These are phyloP conservation scores for Heliocidaris tuberculata DNA, from an alignment of 35 echinoderm and acorn worm genomes.

Conservation along the genomic window DNA sequence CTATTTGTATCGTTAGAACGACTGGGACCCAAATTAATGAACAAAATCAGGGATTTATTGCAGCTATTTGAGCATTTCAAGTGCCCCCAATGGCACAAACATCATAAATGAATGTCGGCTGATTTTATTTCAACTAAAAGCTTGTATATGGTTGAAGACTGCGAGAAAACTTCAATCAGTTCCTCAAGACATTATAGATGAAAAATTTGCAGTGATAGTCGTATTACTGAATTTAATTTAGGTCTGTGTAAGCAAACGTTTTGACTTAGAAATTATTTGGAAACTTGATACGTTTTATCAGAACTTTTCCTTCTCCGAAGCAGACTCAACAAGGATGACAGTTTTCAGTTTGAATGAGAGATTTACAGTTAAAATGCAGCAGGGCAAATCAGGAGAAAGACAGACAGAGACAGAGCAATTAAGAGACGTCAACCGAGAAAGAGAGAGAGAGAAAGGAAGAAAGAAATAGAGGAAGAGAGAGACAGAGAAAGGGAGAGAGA, in stretches of 20 bases:
- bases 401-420: neutral
- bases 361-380: neutral
- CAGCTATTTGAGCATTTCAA: neutral
- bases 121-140: too few relatives aligned
- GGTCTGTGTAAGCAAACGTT: too few relatives aligned
- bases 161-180: too few relatives aligned
- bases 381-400: neutral
- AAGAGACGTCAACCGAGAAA: neutral
- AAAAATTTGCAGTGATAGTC: too few relatives aligned
- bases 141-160: too few relatives aligned
- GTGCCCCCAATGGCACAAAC: neutral
- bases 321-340: too few relatives aligned
- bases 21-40: neutral
- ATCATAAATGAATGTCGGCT: neutral
- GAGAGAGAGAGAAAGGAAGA: neutral
- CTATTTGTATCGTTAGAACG: neutral
- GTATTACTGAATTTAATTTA: too few relatives aligned
- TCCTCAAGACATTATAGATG: too few relatives aligned
- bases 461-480: neutral
- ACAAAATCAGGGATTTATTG: conserved; percentile 3
- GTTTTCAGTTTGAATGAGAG: too few relatives aligned
- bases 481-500: neutral
- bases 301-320: too few relatives aligned
- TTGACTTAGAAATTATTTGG: too few relatives aligned
- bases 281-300: too few relatives aligned